Conservation (phyloP, 2,888 invertebrate genomes). For the Drosophila paucipuncta region DNA sequence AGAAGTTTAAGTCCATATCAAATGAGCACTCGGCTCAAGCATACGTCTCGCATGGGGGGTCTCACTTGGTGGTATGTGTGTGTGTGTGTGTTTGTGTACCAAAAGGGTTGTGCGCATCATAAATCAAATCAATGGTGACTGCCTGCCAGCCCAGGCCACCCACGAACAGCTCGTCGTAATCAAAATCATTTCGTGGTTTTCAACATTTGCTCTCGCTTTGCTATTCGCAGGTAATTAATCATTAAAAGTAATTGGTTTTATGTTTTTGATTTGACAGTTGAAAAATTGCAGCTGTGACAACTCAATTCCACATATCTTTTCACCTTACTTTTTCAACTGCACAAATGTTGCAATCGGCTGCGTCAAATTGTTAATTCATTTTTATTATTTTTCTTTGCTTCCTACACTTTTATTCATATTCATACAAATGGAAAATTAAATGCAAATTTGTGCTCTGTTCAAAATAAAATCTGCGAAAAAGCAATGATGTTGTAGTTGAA, state of each 20-base stretch:
- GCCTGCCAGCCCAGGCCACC: conserved; percentile 13
- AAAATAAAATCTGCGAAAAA: neutral
- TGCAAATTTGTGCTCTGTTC: neutral
- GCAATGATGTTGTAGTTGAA: neutral
- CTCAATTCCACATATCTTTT: conserved; percentile 42
- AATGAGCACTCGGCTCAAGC: conserved; percentile 19
- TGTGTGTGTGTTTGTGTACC: conserved; percentile 9
- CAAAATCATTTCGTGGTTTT: conserved; percentile 77
- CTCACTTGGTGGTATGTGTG: conserved; percentile 11
- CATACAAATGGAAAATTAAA: conserved; percentile 16
- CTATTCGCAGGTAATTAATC: conserved; percentile 65
- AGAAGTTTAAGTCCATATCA: conserved; percentile 40
- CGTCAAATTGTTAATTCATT: conserved; percentile 8
- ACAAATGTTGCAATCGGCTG: conserved; percentile 6
- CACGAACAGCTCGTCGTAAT: conserved; percentile 48
- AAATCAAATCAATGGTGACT: conserved; percentile 62
- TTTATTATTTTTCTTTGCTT: conserved; percentile 4
- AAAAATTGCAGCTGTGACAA: conserved; percentile 79
- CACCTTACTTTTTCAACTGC: conserved; percentile 7
- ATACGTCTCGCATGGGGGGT: conserved; percentile 14
- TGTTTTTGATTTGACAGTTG: conserved; percentile 77
- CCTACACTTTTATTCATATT: neutral
- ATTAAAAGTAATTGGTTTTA: conserved; percentile 77
- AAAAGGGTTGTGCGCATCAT: conserved; percentile 67
- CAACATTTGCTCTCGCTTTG: conserved; percentile 52